Base-by-base conservation (phyloP, 1,140 invertebrate species). In the Habropoda laboriosa region DNA sequence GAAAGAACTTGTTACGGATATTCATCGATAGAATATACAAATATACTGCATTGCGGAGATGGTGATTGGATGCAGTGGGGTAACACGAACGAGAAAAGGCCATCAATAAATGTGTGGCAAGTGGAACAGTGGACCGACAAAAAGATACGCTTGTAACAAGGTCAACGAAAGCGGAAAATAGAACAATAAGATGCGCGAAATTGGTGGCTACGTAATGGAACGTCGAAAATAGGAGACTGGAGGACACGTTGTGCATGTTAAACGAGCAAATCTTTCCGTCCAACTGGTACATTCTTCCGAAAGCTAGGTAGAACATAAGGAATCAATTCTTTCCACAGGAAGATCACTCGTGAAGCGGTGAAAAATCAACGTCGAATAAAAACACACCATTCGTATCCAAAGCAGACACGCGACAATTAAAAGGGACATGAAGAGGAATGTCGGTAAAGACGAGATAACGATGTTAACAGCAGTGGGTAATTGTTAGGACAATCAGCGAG, bases 21-120 rank as follows among this genome's bases (percentile, higher is more conserved):
- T n/a, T n/a, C n/a, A n/a, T n/a, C n/a, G n/a, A n/a, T n/a, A n/a
- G n/a, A n/a, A n/a, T n/a, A n/a, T n/a, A n/a, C n/a, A n/a, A n/a
- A n/a, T n/a, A n/a, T 3, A 38, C 74, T 57, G 74, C 74, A 76
- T 47, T 76, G 74, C 74, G 5, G 73, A 35, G 49, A 27, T 8
- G 24, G 7, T 16, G 21, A 45, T 58, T 76, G 38, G 72, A 40
- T 60, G 72, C 32, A 53, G 66, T 66, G 24, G n/a, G n/a, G n/a
- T 27, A 35, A 57, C 49, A 57, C 30, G 47, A 24, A 1, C 8
- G n/a, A 40, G 30, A 67, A 71, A 68, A 27, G 67, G 35, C 12
- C 24, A 61, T 49, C 55, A 40, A 60, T 70, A 71, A 71, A 57
- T 55, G 12, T 55, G 12, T 18, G 10, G 57, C 30, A 60, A 38